Percentiles rank a stretch among this genome's conserved stretches.
Evolutionary conservation across 1,140 invertebrate species (phyloP).

Genomic region (Rhopalosiphum maidis): DNA sequence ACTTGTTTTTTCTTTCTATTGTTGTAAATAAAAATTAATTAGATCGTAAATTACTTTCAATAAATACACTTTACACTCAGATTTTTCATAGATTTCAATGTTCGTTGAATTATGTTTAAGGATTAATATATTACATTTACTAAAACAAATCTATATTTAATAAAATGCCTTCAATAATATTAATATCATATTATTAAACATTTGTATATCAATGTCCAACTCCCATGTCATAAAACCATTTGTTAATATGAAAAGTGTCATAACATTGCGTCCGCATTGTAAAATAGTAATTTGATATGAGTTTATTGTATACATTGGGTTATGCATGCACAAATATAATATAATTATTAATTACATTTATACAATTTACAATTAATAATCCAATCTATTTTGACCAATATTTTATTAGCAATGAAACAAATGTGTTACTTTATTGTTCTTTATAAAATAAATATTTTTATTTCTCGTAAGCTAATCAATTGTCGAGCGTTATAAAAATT

Average conservation of each 20-base stretch:
- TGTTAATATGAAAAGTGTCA: background rate
- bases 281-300: background rate
- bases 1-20: background rate
- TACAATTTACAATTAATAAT: background rate
- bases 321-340: background rate
- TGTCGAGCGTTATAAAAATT: background rate
- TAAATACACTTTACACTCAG: too few species aligned
- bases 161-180: background rate
- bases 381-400: background rate
- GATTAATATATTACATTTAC: background rate
- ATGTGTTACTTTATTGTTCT: background rate
- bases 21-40: background rate
- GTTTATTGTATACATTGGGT: background rate
- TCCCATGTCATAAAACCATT: background rate
- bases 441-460: background rate
- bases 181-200: background rate
- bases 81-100: background rate
- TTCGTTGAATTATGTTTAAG: background rate
- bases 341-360: constrained; percentile 13
- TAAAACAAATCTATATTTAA: background rate
- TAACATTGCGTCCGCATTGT: background rate
- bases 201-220: background rate
- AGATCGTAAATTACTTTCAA: too few species aligned
- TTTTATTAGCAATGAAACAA: background rate
- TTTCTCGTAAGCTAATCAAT: background rate